Evolutionary conservation across 2,797 vertebrate genomes (phyloP).

Genomic region (Pangasius mekongensis): DNA sequence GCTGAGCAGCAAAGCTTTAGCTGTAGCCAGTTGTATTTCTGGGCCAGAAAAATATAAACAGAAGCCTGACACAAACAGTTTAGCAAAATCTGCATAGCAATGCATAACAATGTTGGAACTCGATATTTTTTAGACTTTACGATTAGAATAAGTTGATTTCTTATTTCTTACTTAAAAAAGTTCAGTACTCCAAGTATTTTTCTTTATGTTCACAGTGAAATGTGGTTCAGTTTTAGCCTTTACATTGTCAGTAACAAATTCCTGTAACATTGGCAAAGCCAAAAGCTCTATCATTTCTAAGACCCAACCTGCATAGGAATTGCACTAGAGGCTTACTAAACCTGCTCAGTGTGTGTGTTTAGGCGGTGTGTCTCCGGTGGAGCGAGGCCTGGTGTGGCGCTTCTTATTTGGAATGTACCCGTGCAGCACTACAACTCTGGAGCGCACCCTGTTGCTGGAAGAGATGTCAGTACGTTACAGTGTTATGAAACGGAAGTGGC

Average conservation of each 20-base stretch:
- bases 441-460: constrained; percentile 76
- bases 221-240: not conserved
- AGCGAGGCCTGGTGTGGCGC: constrained; percentile 79
- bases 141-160: not conserved
- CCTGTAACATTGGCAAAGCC: not conserved
- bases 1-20: not conserved
- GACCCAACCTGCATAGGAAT: not conserved
- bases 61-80: not conserved
- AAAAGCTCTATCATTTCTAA: not conserved
- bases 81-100: not conserved
- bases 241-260: not conserved
- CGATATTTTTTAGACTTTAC: not conserved
- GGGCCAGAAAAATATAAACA: not conserved
- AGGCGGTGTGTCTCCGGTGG: constrained; percentile 76
- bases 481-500: constrained; percentile 83
- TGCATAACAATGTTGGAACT: not conserved
- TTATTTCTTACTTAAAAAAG: not conserved
- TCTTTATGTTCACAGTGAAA: not conserved
- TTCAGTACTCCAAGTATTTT: not conserved
- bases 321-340: not conserved
- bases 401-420: constrained; percentile 85
- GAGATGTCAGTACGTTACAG: constrained; percentile 76
- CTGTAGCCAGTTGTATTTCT: not conserved
- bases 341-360: constrained; percentile 9
- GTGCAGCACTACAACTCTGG: constrained; percentile 77